These are phyloP conservation scores for Drosophila villosipedis DNA, from an alignment of 2,888 invertebrate genomes.

Conservation along the genomic window DNA sequence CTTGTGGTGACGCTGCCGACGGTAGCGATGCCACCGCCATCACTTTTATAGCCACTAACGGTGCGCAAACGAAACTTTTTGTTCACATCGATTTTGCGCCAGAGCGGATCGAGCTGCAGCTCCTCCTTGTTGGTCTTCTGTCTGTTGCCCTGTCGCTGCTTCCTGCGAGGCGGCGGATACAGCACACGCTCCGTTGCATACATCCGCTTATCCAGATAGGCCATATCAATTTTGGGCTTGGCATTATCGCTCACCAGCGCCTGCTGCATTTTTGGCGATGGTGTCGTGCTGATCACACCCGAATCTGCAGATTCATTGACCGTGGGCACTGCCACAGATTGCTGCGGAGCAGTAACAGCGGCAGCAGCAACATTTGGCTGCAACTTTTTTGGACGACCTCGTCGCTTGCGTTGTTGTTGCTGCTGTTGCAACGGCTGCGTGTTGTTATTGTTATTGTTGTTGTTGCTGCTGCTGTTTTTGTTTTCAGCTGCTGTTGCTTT, in stretches of 20 bases:
- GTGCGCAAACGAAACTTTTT: conserved; percentile 87
- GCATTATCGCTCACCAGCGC: conserved; percentile 75
- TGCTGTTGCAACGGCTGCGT: conserved; percentile 17
- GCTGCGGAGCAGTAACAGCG: conserved; percentile 12
- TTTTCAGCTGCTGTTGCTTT: conserved; percentile 57
- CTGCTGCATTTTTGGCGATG: conserved; percentile 88
- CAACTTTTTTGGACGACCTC: conserved; percentile 84
- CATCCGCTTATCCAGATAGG: conserved; percentile 89
- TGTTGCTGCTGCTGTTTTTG: conserved; percentile 20
- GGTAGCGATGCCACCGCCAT: conserved; percentile 84
- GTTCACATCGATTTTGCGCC: conserved; percentile 89
- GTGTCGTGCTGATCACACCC: conserved; percentile 88
- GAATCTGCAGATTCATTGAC: conserved; percentile 93
- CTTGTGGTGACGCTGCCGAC: conserved; percentile 57
- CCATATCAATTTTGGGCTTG: conserved; percentile 82
- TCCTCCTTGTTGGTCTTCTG: conserved; percentile 86
- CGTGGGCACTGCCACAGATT: conserved; percentile 68
- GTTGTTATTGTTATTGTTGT: conserved; percentile 78
- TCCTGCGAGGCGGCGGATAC: conserved; percentile 92
- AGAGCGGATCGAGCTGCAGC: conserved; percentile 87
- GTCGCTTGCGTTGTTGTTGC: conserved; percentile 75
- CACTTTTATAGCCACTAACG: conserved; percentile 88
- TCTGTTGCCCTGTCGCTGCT: conserved; percentile 88
- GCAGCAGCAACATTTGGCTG: conserved; percentile 20
- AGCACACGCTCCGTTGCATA: conserved; percentile 91